A percentile compares a stretch with the other conserved stretches of the same genome.
These are phyloP conservation scores for Enteromius thamalakanensis DNA, from an alignment of 2,797 vertebrate genomes.

Conservation along the genomic window DNA sequence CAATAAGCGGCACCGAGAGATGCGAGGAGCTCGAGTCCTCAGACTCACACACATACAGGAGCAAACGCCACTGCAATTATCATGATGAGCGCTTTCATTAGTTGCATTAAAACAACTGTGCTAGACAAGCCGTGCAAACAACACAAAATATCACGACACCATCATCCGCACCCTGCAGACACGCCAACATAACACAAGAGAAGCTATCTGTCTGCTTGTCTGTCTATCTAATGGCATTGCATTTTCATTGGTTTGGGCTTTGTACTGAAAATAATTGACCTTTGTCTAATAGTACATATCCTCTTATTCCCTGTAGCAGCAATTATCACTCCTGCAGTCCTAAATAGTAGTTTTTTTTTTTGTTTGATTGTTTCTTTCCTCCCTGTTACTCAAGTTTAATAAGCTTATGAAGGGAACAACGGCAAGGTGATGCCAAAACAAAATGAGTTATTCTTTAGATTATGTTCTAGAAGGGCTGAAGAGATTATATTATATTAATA, in stretches of 20 bases:
- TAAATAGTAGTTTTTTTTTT: slow-evolving; percentile 34
- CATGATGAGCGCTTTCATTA: slow-evolving; percentile 63
- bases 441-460: background rate
- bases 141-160: slow-evolving; percentile 14
- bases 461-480: background rate
- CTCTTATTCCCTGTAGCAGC: slow-evolving; percentile 11
- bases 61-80: slow-evolving; percentile 50
- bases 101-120: slow-evolving; percentile 62
- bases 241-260: background rate
- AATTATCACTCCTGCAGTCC: slow-evolving; percentile 54
- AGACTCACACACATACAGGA: background rate
- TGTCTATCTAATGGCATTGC: background rate
- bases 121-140: slow-evolving; percentile 61
- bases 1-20: slow-evolving; percentile 19
- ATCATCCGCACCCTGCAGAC: slow-evolving; percentile 14
- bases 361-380: slow-evolving; percentile 10
- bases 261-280: slow-evolving; percentile 19
- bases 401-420: background rate
- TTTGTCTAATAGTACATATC: background rate
- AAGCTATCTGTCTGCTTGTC: background rate
- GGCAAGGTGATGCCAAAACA: background rate
- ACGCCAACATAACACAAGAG: background rate
- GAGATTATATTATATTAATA: background rate
- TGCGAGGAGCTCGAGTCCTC: background rate
- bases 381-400: background rate